Evolutionary conservation across 2,888 invertebrate genomes (phyloP).

Genomic region (Acrobasis consociella): DNA sequence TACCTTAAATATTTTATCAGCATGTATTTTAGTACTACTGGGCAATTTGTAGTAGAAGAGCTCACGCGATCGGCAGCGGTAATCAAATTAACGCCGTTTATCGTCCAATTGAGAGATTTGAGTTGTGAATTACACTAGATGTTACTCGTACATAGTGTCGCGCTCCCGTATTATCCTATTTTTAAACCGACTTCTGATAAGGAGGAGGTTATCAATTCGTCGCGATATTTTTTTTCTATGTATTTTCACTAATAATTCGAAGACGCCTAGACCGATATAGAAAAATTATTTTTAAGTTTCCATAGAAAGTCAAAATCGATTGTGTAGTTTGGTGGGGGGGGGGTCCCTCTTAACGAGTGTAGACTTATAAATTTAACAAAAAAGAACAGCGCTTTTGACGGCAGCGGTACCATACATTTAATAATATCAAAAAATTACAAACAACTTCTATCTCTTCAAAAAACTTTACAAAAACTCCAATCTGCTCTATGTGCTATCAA

Average conservation of each 20-base stretch:
- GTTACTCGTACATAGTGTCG: conserved; percentile 37
- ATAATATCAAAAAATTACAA: too few species aligned
- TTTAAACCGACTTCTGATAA: conserved; percentile 17
- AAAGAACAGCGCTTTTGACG: too few species aligned
- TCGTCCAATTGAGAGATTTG: conserved; percentile 73
- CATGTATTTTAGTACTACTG: neutral
- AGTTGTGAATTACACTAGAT: conserved; percentile 64
- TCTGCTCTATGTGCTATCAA: conserved; percentile 7
- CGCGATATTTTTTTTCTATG: too few species aligned
- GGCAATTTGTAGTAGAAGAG: conserved; percentile 31
- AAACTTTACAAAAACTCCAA: neutral
- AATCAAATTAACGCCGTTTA: conserved; percentile 76
- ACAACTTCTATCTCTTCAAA: neutral
- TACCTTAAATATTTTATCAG: neutral
- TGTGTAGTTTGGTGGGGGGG: too few species aligned
- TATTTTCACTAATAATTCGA: too few species aligned
- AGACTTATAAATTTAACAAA: too few species aligned
- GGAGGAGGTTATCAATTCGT: too few species aligned
- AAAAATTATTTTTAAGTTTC: too few species aligned
- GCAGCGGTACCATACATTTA: too few species aligned
- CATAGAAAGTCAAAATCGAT: too few species aligned
- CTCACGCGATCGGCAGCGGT: conserved; percentile 46
- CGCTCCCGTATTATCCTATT: conserved; percentile 33
- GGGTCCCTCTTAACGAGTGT: too few species aligned
- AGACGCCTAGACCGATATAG: too few species aligned